Evolutionary conservation across 2,888 invertebrate genomes (phyloP), one percentile per base, ranked within the genome.

Genomic region (Eurytoma californica): DNA sequence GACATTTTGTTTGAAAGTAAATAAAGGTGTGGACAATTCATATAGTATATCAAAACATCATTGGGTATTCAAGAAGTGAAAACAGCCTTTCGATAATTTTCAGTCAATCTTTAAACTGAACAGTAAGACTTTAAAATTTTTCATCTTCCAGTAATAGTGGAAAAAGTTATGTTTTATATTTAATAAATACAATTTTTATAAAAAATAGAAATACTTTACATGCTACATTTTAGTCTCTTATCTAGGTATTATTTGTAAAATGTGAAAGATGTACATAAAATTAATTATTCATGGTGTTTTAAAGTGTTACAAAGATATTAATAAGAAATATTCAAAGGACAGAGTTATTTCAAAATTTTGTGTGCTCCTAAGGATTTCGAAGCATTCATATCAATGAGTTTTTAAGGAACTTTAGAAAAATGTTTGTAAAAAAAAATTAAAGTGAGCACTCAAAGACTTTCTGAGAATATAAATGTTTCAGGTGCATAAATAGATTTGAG

Each of bases 331-430:
- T 79, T 75, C 67, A 47, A 60, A 79, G 69, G 70, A 60, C 77
- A 72, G 78, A 78, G 80, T 58, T 7, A 77, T 72, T 77, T 78
- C 39, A 7, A 57, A 74, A 80, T 78, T 39, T 77, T 77, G 77
- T 78, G 80, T 80, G 80, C 77, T 80, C 77, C 63, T 58, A 74
- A 72, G 72, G 73, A 72, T 80, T 80, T 72, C 78, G 72, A 80
- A 66, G 75, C 74, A 80, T 80, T 80, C 47, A 57, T 68, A 68
- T 76, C 70, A 14, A 18, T 81, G 77, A 51, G 73, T 57, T 74
- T 76, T 77, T 72, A 3, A 70, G 74, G 53, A 13, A 30, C 55
- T 66, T 79, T 61, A 39, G 73, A 28, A 68, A 5, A 74, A 30
- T 77, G 28, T 74, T 80, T 76, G 75, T 72, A 57, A 63, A 61